Base-by-base conservation (phyloP, 2,888 invertebrate species). In the Eulithis prunata region DNA sequence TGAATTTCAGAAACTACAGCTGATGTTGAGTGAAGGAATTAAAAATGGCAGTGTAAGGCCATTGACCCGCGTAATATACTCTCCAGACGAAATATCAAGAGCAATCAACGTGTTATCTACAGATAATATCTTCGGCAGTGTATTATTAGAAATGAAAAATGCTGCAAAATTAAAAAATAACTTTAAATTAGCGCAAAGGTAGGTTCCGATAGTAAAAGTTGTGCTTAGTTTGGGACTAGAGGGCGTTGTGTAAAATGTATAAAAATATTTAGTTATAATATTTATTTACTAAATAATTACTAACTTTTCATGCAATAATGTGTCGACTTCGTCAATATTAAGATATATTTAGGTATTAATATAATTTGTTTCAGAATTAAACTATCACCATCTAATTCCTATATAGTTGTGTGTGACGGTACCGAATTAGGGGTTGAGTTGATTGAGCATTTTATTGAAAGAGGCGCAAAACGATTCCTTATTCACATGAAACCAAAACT, bases 41-140 rank as follows among this genome's bases (percentile, higher is more conserved):
- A 53, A 57, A 49, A 70, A 62, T 55, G 72, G 74, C n/a, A n/a
- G 59, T 8, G 72, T 74, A 0, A 65, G 61, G 38, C 74, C 74
- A 7, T 41, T 72, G 1, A 62, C 56, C 11, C 58, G 54, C 49
- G 58, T 71, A 1, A 62, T 70, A 11, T 72, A 61, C 54, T 12
- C 57, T 11, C 57, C 68, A 8, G 11, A 14, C 0, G 67, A 69
- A 28, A 55, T 67, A 45, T 32, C 63, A 0, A 65, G 53, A 55
- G 72, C 72, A 36, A 67, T 71, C 1, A 49, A 57, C 53, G 43
- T 73, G 21, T 7, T 72, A 6, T 60, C 64, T 6, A 41, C 52
- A 1, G 55, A 60, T 45, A 55, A 70, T 4, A 58, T 54, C n/a
- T 4, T 13, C 6, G 71, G 73, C 41, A 61, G 69, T 61, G 64